These are phyloP conservation scores for Potamilus streckersoni DNA, from an alignment of 1,140 invertebrate genomes.

Conservation along the genomic window DNA sequence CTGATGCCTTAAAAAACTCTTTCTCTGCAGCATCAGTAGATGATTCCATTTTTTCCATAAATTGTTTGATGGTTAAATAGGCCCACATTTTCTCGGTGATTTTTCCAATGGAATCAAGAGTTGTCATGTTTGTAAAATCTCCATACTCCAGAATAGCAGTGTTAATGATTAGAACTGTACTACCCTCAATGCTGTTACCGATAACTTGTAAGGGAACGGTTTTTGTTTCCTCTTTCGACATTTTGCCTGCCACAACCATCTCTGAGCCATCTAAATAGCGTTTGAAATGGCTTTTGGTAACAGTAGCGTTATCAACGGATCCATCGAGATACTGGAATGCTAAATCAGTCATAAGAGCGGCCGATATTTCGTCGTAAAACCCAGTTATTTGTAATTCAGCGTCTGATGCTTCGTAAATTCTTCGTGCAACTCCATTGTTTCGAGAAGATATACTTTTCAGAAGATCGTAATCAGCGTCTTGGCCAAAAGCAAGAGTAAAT, in stretches of 20 bases:
- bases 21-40: neutral
- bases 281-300: constrained; percentile 28
- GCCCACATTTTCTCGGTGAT: constrained; percentile 78
- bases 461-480: constrained; percentile 77
- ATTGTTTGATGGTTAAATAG: constrained; percentile 77
- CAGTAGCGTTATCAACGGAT: constrained; percentile 17
- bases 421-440: constrained; percentile 77
- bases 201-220: constrained; percentile 36
- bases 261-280: constrained; percentile 49
- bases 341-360: constrained; percentile 30
- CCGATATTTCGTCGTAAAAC: constrained; percentile 70
- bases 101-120: constrained; percentile 28
- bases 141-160: constrained; percentile 65
- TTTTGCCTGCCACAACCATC: constrained; percentile 43
- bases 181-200: constrained; percentile 29
- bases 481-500: constrained; percentile 80
- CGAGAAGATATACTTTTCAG: constrained; percentile 75
- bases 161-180: constrained; percentile 66
- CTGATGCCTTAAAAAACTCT: too few species aligned
- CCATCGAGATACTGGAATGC: constrained; percentile 37
- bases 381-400: constrained; percentile 77
- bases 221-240: constrained; percentile 19
- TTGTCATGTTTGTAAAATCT: constrained; percentile 3
- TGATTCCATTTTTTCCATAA: constrained; percentile 69
- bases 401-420: constrained; percentile 81